Evolutionary conservation across 2,113 vertebrate species (phyloP).

Genomic region (Anhinga rufa): DNA sequence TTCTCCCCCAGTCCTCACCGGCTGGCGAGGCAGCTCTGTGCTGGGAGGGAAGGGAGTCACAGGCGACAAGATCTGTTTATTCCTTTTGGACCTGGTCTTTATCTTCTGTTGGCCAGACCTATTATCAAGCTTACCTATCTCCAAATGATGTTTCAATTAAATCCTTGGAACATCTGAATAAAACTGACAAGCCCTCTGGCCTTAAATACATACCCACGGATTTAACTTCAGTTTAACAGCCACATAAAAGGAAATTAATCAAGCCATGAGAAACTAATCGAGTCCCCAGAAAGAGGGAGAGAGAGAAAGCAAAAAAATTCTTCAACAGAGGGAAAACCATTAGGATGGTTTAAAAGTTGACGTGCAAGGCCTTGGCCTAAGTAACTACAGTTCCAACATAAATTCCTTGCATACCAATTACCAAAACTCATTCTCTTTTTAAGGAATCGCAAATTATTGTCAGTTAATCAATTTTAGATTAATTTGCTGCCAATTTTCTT

Average conservation of each 20-base stretch:
- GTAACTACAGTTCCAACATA: neutral
- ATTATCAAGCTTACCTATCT: neutral
- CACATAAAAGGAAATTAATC: neutral
- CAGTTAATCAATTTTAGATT: neutral
- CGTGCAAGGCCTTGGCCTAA: neutral
- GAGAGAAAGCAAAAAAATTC: neutral
- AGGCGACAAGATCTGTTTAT: neutral
- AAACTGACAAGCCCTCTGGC: neutral
- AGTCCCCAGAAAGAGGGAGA: neutral
- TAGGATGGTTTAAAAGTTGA: neutral
- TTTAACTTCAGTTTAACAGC: neutral
- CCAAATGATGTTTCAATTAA: neutral
- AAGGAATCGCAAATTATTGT: neutral
- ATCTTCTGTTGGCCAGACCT: neutral
- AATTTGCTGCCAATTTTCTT: neutral
- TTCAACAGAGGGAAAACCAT: neutral
- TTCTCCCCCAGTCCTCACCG: neutral
- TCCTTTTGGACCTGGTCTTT: neutral
- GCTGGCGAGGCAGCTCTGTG: neutral
- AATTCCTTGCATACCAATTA: neutral
- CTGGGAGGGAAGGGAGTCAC: neutral
- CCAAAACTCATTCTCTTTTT: neutral
- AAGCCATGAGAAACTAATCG: neutral
- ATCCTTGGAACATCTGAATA: neutral
- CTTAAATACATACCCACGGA: neutral